Conservation (phyloP, 1,140 invertebrate species). For the Oryctes rhinoceros region DNA sequence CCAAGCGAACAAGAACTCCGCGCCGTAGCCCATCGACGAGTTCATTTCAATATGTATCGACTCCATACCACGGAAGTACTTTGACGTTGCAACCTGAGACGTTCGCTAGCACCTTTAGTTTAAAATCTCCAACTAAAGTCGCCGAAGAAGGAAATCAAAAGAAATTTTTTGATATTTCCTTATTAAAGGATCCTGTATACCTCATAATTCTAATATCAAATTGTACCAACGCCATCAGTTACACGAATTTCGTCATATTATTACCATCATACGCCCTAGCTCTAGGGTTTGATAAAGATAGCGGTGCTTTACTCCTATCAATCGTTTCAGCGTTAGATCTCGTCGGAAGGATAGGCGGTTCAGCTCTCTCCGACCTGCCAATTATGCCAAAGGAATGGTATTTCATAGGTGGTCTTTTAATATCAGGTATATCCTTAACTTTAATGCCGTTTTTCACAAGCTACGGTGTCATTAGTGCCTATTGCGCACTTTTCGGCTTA, state of each 20-base stretch:
- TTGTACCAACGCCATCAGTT: constrained; percentile 84
- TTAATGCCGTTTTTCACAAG: constrained; percentile 71
- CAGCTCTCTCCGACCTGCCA: constrained; percentile 78
- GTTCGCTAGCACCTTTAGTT: constrained; percentile 77
- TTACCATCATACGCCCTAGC: constrained; percentile 77
- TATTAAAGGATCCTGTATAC: constrained; percentile 81
- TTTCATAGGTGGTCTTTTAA: constrained; percentile 77
- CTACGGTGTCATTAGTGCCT: constrained; percentile 69
- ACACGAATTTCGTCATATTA: constrained; percentile 85
- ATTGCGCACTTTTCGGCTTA: constrained; percentile 80
- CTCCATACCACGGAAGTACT: constrained; percentile 84
- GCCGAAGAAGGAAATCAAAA: constrained; percentile 60
- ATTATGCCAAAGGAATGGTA: constrained; percentile 81
- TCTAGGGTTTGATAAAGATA: constrained; percentile 73
- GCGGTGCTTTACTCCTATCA: constrained; percentile 75
- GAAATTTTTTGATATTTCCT: constrained; percentile 79
- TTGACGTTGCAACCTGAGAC: constrained; percentile 80
- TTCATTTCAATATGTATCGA: constrained; percentile 83
- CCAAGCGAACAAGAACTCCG: constrained; percentile 60
- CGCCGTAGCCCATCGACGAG: constrained; percentile 77
- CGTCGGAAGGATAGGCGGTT: constrained; percentile 81
- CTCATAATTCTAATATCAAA: constrained; percentile 84
- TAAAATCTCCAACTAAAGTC: constrained; percentile 62
- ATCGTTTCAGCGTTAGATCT: constrained; percentile 82
- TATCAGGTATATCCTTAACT: constrained; percentile 78